Percentiles rank a stretch among this genome's conserved stretches.
These are phyloP conservation scores for Zygogramma bicolorata DNA, from an alignment of 2,888 invertebrate genomes.

Conservation along the genomic window DNA sequence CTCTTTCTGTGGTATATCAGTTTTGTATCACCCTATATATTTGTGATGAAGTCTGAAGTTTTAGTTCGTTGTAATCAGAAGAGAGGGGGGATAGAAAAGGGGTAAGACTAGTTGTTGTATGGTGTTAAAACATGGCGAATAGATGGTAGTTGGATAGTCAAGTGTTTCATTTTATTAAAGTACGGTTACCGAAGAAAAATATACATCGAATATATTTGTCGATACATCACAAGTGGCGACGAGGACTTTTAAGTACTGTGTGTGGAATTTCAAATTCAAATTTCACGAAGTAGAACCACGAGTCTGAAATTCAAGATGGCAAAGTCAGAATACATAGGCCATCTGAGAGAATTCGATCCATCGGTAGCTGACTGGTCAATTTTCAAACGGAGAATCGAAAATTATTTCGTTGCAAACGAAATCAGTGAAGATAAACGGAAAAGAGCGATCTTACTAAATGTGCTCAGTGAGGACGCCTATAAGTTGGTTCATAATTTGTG, in stretches of 20 bases:
- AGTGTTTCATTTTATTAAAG: too few relatives aligned
- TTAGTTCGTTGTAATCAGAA: too few relatives aligned
- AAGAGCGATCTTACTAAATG: neutral
- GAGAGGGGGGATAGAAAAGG: too few relatives aligned
- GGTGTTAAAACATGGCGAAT: too few relatives aligned
- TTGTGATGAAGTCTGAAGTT: too few relatives aligned
- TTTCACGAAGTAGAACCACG: neutral
- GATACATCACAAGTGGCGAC: neutral
- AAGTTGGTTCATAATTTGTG: neutral
- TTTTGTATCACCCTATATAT: too few relatives aligned
- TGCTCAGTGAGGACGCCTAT: neutral
- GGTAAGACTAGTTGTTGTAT: too few relatives aligned
- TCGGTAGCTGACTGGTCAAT: neutral
- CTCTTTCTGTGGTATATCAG: too few relatives aligned
- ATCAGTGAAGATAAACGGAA: neutral
- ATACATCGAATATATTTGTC: too few relatives aligned
- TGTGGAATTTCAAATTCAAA: constrained; percentile 1
- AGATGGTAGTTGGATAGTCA: too few relatives aligned
- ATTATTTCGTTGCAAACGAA: neutral
- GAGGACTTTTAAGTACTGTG: neutral
- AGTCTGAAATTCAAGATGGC: neutral
- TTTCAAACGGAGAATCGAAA: constrained; percentile 1
- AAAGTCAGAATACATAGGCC: neutral
- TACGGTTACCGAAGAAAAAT: too few relatives aligned
- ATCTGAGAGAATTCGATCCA: neutral